Evolutionary conservation across 2,888 invertebrate species (phyloP).

Genomic region (Lacanobia wlatinum): DNA sequence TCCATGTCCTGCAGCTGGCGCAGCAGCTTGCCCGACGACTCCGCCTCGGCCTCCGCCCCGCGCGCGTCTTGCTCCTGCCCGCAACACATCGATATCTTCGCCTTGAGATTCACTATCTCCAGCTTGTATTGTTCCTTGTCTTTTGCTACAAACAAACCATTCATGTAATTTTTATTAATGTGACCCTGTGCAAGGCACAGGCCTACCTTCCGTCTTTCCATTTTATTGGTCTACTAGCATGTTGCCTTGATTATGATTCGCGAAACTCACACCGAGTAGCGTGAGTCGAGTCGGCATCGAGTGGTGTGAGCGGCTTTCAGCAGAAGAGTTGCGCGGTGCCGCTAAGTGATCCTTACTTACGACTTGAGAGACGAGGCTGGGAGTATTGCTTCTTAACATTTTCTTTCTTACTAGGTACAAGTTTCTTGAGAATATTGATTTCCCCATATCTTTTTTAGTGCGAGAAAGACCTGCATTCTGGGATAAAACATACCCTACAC

Average conservation of each 20-base stretch:
- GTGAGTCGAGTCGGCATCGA: neutral
- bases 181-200: neutral
- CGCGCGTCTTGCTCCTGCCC: slow-evolving; percentile 74
- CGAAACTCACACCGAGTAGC: neutral
- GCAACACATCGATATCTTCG: slow-evolving; percentile 82
- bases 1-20: slow-evolving; percentile 90
- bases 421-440: no score
- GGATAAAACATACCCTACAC: no score
- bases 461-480: no score
- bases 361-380: no score
- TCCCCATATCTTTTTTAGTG: no score
- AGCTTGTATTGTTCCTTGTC: slow-evolving; percentile 85
- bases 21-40: slow-evolving; percentile 73
- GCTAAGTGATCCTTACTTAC: no score
- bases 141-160: slow-evolving; percentile 75
- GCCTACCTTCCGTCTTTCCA: neutral
- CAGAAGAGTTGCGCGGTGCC: no score
- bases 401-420: no score
- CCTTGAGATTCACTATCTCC: slow-evolving; percentile 81
- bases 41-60: slow-evolving; percentile 64
- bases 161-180: neutral
- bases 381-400: no score
- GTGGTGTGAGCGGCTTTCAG: no score
- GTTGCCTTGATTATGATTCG: no score
- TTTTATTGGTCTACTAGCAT: neutral